phyloP scores from a whole-genome alignment of 2,797 vertebrate species.

The Sebastes diaconus region DNA sequence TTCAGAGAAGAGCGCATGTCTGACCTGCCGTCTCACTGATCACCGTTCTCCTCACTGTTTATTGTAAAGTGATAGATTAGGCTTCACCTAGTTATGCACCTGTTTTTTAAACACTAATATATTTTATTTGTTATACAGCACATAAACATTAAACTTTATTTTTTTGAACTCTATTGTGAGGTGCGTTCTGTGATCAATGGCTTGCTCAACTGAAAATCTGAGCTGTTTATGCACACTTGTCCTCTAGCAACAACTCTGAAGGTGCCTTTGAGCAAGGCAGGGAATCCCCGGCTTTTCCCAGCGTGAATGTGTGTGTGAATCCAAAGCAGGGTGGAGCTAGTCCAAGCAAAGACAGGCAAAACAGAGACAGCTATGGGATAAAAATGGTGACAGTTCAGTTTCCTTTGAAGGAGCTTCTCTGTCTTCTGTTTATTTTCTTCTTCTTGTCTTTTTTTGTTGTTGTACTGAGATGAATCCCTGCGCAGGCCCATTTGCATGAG shows the following conservation, averaged over 20 bases:
- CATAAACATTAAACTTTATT: slow-evolving; percentile 95
- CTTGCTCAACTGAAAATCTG: background rate
- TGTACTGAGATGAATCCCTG: slow-evolving; percentile 41
- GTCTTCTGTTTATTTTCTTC: background rate
- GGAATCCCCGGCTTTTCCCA: background rate
- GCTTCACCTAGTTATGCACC: slow-evolving; percentile 85
- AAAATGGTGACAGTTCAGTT: background rate
- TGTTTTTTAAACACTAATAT: slow-evolving; percentile 98
- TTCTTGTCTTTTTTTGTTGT: background rate
- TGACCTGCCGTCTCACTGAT: slow-evolving; percentile 54
- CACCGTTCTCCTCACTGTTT: slow-evolving; percentile 74
- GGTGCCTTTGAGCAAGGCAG: slow-evolving; percentile 18
- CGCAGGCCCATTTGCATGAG: slow-evolving; percentile 78
- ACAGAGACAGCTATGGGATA: background rate
- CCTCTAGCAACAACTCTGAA: background rate
- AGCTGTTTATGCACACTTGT: background rate
- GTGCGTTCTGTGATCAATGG: slow-evolving; percentile 61
- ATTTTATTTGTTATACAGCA: slow-evolving; percentile 98
- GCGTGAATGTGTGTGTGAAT: background rate
- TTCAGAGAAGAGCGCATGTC: slow-evolving; percentile 57
- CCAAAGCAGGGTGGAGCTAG: background rate
- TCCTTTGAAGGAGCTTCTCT: slow-evolving; percentile 16
- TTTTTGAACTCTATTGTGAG: slow-evolving; percentile 84
- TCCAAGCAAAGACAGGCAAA: background rate
- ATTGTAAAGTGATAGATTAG: slow-evolving; percentile 80